A percentile compares a stretch with the other conserved stretches of the same genome.
Evolutionary conservation across 2,113 vertebrate species (phyloP).

Genomic region (Phoxinus phoxinus): DNA sequence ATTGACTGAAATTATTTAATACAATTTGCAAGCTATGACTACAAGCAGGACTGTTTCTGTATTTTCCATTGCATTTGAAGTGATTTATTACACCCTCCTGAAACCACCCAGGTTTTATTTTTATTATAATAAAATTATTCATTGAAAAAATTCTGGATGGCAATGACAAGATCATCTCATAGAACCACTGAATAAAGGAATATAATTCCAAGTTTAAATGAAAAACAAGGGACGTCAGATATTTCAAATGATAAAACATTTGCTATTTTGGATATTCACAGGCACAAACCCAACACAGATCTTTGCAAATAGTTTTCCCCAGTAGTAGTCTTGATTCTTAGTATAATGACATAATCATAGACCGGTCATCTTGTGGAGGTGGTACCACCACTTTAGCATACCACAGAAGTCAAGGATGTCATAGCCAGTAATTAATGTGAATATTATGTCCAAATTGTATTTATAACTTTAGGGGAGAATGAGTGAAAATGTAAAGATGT

Average conservation of each 20-base stretch:
- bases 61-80: not conserved
- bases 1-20: not conserved
- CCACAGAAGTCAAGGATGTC: not conserved
- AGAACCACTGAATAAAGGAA: no score
- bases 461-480: not conserved
- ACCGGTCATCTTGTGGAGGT: not conserved
- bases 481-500: not conserved
- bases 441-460: not conserved
- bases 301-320: not conserved
- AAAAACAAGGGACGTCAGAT: no score
- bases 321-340: not conserved
- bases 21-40: not conserved
- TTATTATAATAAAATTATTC: not conserved
- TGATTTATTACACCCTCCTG: not conserved
- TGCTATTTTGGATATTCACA: not conserved
- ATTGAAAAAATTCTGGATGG: not conserved
- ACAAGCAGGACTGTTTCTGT: not conserved
- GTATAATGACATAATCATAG: not conserved
- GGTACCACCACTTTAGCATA: not conserved
- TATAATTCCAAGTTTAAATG: no score
- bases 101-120: not conserved
- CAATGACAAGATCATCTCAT: not conserved
- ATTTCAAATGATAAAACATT: constrained; percentile 6
- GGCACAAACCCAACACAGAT: not conserved
- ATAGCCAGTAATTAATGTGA: not conserved